phyloP scores from a whole-genome alignment of 2,113 vertebrate genomes.

The Piaya cayana region DNA sequence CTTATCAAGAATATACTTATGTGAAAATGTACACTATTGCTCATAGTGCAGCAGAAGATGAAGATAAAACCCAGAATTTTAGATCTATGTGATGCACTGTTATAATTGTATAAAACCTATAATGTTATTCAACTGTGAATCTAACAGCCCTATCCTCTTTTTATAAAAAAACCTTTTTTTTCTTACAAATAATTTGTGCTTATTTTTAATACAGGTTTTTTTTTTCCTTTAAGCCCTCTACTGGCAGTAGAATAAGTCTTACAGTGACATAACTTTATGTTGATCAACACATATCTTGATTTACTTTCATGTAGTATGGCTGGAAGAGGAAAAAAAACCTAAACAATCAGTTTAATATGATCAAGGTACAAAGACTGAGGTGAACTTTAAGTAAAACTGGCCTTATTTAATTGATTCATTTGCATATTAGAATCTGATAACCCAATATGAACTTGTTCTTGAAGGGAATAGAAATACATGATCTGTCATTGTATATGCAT shows the following conservation, averaged over 20 bases:
- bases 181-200: neutral
- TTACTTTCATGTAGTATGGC: neutral
- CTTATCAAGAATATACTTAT: neutral
- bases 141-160: neutral
- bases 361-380: neutral
- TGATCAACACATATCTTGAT: neutral
- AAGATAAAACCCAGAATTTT: neutral
- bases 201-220: neutral
- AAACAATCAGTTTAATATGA: neutral
- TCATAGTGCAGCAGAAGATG: neutral
- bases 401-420: neutral
- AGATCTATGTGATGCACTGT: neutral
- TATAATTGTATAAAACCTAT: neutral
- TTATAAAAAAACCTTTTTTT: neutral
- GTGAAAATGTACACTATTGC: neutral
- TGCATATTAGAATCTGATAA: neutral
- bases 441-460: neutral
- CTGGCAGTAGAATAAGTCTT: neutral
- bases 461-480: neutral
- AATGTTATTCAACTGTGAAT: neutral
- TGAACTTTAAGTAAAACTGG: neutral
- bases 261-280: neutral
- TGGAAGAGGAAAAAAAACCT: neutral
- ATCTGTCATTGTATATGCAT: neutral
- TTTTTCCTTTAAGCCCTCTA: neutral